Percentiles rank a stretch among this genome's conserved stretches.
Conservation (phyloP, 1,140 invertebrate species). For the Calephelis nemesis region DNA sequence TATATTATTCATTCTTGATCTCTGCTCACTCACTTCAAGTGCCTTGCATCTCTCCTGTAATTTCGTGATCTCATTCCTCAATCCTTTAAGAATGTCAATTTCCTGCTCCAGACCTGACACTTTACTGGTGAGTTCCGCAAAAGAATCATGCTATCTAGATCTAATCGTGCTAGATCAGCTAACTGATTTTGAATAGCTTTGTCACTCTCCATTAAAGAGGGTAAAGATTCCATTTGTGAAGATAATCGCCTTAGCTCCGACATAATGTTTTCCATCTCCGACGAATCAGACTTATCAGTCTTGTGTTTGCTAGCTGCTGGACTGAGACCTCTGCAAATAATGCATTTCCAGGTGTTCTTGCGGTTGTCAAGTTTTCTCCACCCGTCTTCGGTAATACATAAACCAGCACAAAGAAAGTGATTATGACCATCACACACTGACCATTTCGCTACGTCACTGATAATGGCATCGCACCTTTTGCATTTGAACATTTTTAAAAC, state of each 20-base stretch:
- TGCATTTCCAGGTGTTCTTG: constrained; percentile 3
- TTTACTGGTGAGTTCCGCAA: neutral
- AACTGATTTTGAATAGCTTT: neutral
- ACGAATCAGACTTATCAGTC: neutral
- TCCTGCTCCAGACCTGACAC: neutral
- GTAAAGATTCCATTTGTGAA: neutral
- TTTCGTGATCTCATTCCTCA: neutral
- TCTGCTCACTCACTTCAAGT: no score
- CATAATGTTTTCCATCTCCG: neutral
- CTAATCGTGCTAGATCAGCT: neutral
- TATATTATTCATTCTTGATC: no score
- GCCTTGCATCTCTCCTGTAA: neutral
- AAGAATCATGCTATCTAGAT: neutral
- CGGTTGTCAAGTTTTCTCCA: constrained; percentile 1
- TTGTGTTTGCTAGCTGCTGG: neutral
- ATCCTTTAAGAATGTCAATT: neutral
- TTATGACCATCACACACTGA: no score
- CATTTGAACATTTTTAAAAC: no score
- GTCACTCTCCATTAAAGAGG: neutral
- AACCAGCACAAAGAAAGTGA: no score
- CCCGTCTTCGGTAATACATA: neutral
- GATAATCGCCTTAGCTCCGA: neutral
- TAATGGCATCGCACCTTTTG: no score
- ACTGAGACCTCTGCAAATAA: neutral
- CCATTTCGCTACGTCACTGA: no score